Percentiles rank a stretch among this genome's conserved stretches.
Evolutionary conservation across 2,113 vertebrate species (phyloP).

Genomic region (Holacanthus passer): DNA sequence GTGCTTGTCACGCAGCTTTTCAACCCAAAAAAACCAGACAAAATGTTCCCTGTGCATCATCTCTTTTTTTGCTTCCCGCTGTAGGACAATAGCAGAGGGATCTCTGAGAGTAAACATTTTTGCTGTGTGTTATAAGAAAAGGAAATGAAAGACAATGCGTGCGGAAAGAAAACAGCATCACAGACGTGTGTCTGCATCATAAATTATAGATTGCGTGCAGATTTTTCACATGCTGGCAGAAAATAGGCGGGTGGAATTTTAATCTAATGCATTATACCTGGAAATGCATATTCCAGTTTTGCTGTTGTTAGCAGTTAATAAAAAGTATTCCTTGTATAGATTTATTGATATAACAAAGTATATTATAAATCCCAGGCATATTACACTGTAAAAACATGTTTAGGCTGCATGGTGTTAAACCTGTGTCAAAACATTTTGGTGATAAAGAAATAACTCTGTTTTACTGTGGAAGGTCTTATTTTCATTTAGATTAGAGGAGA

Average conservation of each 20-base stretch:
- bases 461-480: neutral
- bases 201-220: constrained; percentile 54
- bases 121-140: constrained; percentile 27
- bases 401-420: neutral
- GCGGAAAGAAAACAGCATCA: constrained; percentile 35
- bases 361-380: neutral
- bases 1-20: constrained; percentile 40
- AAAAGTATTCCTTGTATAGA: neutral
- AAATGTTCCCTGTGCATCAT: constrained; percentile 34
- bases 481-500: constrained; percentile 15
- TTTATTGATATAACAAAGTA: neutral
- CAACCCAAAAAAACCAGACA: constrained; percentile 17
- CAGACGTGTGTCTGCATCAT: constrained; percentile 40
- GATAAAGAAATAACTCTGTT: neutral
- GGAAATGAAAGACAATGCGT: constrained; percentile 48
- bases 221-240: constrained; percentile 18
- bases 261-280: neutral
- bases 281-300: neutral
- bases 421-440: neutral
- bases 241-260: neutral
- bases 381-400: neutral
- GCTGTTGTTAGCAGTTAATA: neutral
- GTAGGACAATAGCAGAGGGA: constrained; percentile 33
- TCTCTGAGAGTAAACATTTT: constrained; percentile 46
- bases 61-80: neutral